phyloP scores from a whole-genome alignment of 2,797 vertebrate species.

The Bradypodion ventrale region DNA sequence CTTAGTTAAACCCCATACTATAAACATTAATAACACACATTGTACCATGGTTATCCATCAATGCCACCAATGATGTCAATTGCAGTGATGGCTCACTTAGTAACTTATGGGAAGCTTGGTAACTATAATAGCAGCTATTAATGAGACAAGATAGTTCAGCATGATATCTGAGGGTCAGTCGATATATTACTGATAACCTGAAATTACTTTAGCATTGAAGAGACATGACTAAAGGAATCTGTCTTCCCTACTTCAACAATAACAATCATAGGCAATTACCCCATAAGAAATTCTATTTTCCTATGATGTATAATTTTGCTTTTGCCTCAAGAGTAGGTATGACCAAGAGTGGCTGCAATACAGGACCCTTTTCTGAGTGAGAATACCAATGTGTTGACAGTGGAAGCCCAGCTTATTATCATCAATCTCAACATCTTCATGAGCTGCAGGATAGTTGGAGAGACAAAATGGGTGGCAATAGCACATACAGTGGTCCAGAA shows the following conservation, averaged over 20 bases:
- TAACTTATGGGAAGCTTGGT: not conserved
- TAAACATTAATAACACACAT: not conserved
- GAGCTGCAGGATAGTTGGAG: not conserved
- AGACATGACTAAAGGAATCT: no score
- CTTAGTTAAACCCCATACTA: not conserved
- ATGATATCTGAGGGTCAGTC: not conserved
- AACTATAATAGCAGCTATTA: not conserved
- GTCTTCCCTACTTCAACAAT: no score
- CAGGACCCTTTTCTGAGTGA: not conserved
- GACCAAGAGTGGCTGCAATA: not conserved
- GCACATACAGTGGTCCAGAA: not conserved
- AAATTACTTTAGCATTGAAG: no score
- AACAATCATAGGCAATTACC: no score
- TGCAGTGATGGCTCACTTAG: not conserved
- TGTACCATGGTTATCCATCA: not conserved
- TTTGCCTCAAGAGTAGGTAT: not conserved
- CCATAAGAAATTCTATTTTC: no score
- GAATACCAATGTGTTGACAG: not conserved
- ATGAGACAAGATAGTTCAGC: not conserved
- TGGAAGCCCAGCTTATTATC: not conserved
- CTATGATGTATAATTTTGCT: no score
- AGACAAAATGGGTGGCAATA: not conserved
- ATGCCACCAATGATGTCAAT: not conserved
- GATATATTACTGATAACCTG: no score
- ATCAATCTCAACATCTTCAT: not conserved